phyloP scores from a whole-genome alignment of 2,888 invertebrate genomes.

The Limenitis arthemis region DNA sequence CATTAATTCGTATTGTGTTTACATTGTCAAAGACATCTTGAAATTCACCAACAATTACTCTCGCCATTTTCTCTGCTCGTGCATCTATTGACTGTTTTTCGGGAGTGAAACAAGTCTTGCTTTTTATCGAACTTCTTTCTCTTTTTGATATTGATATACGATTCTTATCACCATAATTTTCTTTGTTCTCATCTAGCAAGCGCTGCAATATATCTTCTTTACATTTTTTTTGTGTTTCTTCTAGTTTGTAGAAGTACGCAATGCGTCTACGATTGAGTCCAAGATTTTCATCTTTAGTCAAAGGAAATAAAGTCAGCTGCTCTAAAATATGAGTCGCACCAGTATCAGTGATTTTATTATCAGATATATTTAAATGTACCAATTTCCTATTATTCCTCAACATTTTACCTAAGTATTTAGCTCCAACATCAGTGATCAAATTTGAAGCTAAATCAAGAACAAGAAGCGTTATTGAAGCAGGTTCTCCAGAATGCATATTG shows the following conservation, averaged over 20 bases:
- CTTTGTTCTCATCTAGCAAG: constrained; percentile 4
- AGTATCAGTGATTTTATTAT: constrained; percentile 37
- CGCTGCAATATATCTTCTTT: constrained; percentile 22
- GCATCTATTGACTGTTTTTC: constrained; percentile 12
- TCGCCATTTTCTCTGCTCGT: constrained; percentile 27
- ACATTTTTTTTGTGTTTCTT: constrained; percentile 29
- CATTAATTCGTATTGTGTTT: constrained; percentile 24
- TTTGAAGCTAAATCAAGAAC: constrained; percentile 41
- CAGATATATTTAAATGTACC: constrained; percentile 40
- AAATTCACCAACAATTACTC: constrained; percentile 29
- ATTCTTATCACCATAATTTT: neutral
- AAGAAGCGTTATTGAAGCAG: constrained; percentile 30
- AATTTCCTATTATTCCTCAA: constrained; percentile 40
- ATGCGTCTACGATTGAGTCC: constrained; percentile 24
- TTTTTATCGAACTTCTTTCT: neutral
- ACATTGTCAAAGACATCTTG: constrained; percentile 31
- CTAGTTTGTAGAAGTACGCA: constrained; percentile 23
- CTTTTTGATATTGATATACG: neutral
- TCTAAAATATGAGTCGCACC: constrained; percentile 36
- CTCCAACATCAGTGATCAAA: constrained; percentile 38
- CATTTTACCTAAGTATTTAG: constrained; percentile 31
- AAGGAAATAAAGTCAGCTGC: constrained; percentile 33
- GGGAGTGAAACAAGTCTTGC: neutral
- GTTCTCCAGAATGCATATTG: constrained; percentile 27
- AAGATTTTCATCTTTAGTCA: constrained; percentile 31